Conservation (phyloP, 2,888 invertebrate species). For the Chrysolina haemoptera region DNA sequence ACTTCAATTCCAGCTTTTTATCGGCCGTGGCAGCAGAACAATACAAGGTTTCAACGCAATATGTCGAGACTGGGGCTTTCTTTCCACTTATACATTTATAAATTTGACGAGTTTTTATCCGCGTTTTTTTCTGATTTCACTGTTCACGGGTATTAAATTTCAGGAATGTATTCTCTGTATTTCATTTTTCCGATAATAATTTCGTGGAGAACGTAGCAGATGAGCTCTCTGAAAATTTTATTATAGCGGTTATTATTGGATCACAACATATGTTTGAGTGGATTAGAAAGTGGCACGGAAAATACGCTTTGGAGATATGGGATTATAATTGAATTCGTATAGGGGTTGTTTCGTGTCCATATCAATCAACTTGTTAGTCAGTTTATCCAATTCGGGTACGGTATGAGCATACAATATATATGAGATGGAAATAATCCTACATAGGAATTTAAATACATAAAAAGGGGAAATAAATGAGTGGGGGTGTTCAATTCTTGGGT, state of each 20-base stretch:
- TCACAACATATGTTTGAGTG: conserved; percentile 7
- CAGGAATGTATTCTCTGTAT: neutral
- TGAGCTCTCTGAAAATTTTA: conserved; percentile 10
- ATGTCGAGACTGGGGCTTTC: neutral
- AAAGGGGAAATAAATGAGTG: no score
- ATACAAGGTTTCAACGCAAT: conserved; percentile 5
- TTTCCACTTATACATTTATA: conserved; percentile 7
- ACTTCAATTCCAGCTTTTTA: conserved; percentile 10
- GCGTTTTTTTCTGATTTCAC: conserved; percentile 6
- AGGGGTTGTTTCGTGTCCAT: neutral
- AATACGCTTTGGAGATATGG: neutral
- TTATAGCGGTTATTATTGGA: conserved; percentile 2
- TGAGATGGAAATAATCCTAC: no score
- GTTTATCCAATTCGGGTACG: no score
- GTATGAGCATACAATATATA: no score
- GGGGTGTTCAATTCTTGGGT: no score
- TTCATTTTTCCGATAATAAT: conserved; percentile 10
- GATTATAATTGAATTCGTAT: neutral
- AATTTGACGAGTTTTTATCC: conserved; percentile 19
- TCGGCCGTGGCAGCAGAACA: conserved; percentile 3
- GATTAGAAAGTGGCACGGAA: conserved; percentile 1
- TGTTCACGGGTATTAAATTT: neutral
- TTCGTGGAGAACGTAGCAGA: neutral
- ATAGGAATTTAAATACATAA: no score
- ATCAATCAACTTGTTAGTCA: no score